Evolutionary conservation across 2,888 invertebrate genomes (phyloP).

Genomic region (Melipona bicolor): DNA sequence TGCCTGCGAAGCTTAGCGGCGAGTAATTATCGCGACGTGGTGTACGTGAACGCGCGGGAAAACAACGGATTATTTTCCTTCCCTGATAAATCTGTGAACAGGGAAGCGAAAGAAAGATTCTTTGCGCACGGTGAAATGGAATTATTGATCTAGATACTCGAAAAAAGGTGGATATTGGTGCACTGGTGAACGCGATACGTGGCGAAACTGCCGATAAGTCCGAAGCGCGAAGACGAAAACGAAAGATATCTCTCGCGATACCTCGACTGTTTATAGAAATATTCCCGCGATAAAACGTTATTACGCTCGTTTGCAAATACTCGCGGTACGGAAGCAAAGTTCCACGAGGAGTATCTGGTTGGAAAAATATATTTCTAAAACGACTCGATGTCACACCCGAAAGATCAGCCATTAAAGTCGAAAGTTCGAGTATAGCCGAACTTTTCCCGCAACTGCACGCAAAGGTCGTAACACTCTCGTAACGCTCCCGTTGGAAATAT

Average conservation of each 20-base stretch:
- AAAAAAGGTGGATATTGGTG: too few species aligned
- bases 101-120: not conserved
- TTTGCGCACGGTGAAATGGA: not conserved
- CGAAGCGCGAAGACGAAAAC: too few species aligned
- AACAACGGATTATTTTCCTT: slow-evolving; percentile 11
- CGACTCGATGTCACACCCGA: not conserved
- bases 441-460: not conserved
- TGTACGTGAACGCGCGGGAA: slow-evolving; percentile 21
- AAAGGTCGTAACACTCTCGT: not conserved
- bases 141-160: not conserved
- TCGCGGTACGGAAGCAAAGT: too few species aligned
- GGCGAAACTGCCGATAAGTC: too few species aligned
- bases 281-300: too few species aligned
- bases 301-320: too few species aligned
- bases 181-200: too few species aligned
- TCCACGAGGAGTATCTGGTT: too few species aligned
- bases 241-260: too few species aligned
- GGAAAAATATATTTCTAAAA: not conserved
- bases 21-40: slow-evolving; percentile 56
- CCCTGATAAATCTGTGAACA: slow-evolving; percentile 25
- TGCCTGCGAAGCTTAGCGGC: slow-evolving; percentile 32
- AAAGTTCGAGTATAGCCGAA: not conserved
- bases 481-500: not conserved
- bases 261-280: too few species aligned
- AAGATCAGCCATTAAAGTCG: not conserved